Base-by-base conservation (phyloP, 2,888 invertebrate species). In the Catocala sponsa region DNA sequence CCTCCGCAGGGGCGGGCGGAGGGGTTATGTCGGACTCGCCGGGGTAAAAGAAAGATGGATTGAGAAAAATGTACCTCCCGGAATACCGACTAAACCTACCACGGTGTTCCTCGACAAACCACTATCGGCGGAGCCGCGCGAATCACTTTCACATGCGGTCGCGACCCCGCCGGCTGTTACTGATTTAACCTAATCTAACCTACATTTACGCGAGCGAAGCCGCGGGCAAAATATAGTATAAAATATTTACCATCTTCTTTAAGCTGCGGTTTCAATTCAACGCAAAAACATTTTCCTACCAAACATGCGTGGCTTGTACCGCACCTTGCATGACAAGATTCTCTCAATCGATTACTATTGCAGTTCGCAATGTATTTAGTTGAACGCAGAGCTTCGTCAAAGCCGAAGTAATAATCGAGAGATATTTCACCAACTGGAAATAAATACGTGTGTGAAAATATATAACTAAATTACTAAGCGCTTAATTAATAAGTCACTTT, bases 271-370 rank as follows among this genome's bases (percentile, higher is more conserved):
- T 32, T 44, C 6, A 52, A 0, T 25, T 53, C 46, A 5, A 61
- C 9, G 51, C 78, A 80, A 47, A 75, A 61, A 38, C 79, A 80
- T 48, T 69, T 70, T 0, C 74, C 74, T 2, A 63, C 12, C 1
- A 77, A 13, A 25, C 79, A 80, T 0, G 57, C 70, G 13, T 78
- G 61, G 4, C 53, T 48, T 7, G 33, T 9, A 0, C 71, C 74
- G 33, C 79, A 80, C 38, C 53, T 60, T 42, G 52, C 5, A 6
- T 54, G 35, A 57, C 79, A 79, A 9, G 33, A 13, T 0, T 59
- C 10, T 32, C 4, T 41, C 6, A 52, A 7, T 6, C 2, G 5
- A 6, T 46, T 11, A 2, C 9, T 25, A 4, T 50, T 35, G 47
- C 77, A 78, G 32, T 64, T n/a, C n/a, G 44, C 44, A 5, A 54